phyloP scores from a whole-genome alignment of 1,140 invertebrate species.

The Brachionus paranguensis region DNA sequence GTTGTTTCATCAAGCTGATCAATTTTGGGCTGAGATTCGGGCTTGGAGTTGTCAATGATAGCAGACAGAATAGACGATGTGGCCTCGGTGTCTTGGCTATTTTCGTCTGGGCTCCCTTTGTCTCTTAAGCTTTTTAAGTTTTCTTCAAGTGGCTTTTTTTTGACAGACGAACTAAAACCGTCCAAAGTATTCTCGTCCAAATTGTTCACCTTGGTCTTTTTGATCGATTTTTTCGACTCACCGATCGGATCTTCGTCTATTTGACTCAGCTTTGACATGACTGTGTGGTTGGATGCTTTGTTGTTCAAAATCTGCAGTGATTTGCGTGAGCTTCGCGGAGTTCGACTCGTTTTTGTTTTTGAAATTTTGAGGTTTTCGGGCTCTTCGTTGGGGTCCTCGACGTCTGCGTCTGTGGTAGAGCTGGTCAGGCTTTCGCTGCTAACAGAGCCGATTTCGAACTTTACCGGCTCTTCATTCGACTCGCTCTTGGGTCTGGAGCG shows the following conservation, averaged over 20 bases:
- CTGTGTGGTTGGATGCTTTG: not conserved
- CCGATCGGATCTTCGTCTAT: not conserved
- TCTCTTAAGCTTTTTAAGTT: not conserved
- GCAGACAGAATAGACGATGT: not conserved
- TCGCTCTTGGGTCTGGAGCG: not conserved
- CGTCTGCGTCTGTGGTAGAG: not conserved
- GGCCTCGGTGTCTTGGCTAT: not conserved
- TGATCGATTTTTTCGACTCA: not conserved
- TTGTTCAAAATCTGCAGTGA: slow-evolving; percentile 8
- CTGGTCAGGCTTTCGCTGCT: not conserved
- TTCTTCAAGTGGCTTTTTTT: not conserved
- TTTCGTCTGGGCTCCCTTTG: not conserved
- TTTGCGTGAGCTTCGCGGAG: not conserved
- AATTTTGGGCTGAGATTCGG: not conserved
- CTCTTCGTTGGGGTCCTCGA: not conserved
- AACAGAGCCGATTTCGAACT: slow-evolving; percentile 1
- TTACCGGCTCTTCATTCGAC: not conserved
- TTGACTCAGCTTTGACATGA: not conserved
- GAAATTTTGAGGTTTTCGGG: not conserved
- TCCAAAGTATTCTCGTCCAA: slow-evolving; percentile 11
- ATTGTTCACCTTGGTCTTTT: not conserved
- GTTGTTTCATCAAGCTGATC: not conserved
- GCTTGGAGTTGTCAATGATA: not conserved
- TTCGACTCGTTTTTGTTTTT: not conserved
- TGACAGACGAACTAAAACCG: not conserved